Evolutionary conservation across 2,888 invertebrate species (phyloP), one percentile per base, ranked within the genome.

Genomic region (Dryocosmus kuriphilus): DNA sequence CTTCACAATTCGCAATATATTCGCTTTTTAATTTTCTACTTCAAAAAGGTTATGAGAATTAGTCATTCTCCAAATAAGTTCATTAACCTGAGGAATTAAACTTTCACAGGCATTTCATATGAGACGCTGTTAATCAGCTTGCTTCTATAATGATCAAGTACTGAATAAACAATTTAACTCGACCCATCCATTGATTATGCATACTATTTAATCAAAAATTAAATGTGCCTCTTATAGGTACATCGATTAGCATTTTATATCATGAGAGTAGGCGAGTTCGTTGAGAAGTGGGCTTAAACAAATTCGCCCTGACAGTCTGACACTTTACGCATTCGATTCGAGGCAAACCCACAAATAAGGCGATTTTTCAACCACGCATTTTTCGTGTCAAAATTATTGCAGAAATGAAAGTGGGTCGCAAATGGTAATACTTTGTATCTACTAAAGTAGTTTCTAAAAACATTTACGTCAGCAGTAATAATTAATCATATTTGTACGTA

Each of bases 201-300:
- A 6, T 60, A 27, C 24, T 77, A 80, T 75, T 83, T 82, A 81
- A 83, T 84, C 82, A 82, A 82, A 82, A 80, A 78, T 82, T 84
- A 80, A 84, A 83, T 84, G 78, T 80, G 80, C 81, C 77, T 81
- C 79, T 78, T 79, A 79, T 77, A 81, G 80, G 74, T 77, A 78
- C 79, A 81, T 80, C 81, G 81, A 83, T 84, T 79, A 82, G 80
- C 82, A 83, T 84, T 83, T 83, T 81, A 84, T 83, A 77, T 79
- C 77, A 80, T 73, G 79, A 74, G 81, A 80, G 82, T 83, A 83
- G 84, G 83, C 81, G 82, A 77, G 82, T 81, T 71, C 79, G 67
- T 78, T 67, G 62, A 79, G 78, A 81, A 81, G 81, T 82, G 81
- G 83, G 82, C 77, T 82, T 80, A 81, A 81, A 83, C 80, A 83